Conservation (phyloP, 2,888 invertebrate species). For the Leptogaster cylindrica region DNA sequence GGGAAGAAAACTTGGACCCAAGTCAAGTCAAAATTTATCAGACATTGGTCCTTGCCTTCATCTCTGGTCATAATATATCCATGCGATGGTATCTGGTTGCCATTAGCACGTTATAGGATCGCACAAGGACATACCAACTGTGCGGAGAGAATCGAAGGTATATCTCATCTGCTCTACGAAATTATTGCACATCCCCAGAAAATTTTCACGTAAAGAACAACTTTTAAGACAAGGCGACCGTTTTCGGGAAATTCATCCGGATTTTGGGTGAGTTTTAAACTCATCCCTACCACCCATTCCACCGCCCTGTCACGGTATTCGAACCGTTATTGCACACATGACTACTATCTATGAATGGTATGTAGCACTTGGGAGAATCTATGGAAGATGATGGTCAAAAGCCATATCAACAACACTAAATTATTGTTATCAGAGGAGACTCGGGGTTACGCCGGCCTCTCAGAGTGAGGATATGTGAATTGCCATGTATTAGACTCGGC, state of each 20-base stretch:
- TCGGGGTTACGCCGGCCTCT: slow-evolving; percentile 24
- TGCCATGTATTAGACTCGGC: slow-evolving; percentile 38
- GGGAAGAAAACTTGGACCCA: slow-evolving; percentile 30
- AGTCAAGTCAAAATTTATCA: slow-evolving; percentile 40
- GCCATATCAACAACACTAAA: slow-evolving; percentile 64
- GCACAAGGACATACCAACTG: neutral
- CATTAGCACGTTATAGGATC: slow-evolving; percentile 18
- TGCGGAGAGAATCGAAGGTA: slow-evolving; percentile 31
- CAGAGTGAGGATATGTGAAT: slow-evolving; percentile 31
- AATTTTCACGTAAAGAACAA: slow-evolving; percentile 40
- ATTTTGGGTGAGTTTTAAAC: slow-evolving; percentile 2
- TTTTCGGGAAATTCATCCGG: slow-evolving; percentile 39
- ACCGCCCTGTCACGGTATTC: neutral
- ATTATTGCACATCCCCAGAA: slow-evolving; percentile 36
- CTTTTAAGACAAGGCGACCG: slow-evolving; percentile 38
- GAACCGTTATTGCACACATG: slow-evolving; percentile 36
- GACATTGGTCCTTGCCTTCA: slow-evolving; percentile 30
- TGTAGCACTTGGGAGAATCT: slow-evolving; percentile 56
- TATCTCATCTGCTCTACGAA: slow-evolving; percentile 29
- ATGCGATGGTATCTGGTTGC: slow-evolving; percentile 31
- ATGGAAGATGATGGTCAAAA: slow-evolving; percentile 63
- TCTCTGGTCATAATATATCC: slow-evolving; percentile 30
- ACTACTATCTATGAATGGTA: slow-evolving; percentile 30
- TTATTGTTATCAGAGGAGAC: slow-evolving; percentile 63
- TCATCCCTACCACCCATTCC: too few species aligned